phyloP scores from a whole-genome alignment of 2,113 vertebrate species.

The Casuarius casuarius region DNA sequence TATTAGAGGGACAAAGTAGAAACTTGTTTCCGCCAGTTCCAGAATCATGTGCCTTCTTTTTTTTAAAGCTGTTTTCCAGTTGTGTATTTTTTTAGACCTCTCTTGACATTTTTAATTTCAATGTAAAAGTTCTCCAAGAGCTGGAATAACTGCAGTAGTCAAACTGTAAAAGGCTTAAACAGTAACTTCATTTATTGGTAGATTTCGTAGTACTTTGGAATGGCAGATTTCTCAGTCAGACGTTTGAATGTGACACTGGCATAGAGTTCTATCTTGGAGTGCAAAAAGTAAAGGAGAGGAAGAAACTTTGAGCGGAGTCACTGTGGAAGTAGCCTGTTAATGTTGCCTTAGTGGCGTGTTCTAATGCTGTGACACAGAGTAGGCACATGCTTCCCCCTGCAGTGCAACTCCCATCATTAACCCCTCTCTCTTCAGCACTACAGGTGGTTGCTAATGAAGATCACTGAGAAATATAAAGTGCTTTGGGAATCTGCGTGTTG shows the following conservation, averaged over 20 bases:
- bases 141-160: neutral
- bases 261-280: neutral
- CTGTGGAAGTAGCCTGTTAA: neutral
- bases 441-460: neutral
- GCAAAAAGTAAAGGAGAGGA: neutral
- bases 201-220: neutral
- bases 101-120: neutral
- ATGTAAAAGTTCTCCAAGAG: neutral
- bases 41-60: neutral
- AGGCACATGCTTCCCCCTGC: neutral
- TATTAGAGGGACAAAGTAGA: neutral
- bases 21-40: neutral
- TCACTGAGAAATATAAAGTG: neutral
- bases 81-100: neutral
- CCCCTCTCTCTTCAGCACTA: neutral
- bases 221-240: neutral
- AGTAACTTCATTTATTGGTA: neutral
- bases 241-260: neutral
- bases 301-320: neutral
- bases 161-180: neutral
- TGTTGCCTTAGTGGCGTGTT: rapidly evolving
- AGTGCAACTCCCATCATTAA: rapidly evolving
- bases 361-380: neutral
- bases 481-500: neutral
- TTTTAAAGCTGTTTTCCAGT: neutral